Percentiles rank a stretch among this genome's conserved stretches.
These are phyloP conservation scores for Gryon sp. DNA, from an alignment of 1,140 invertebrate species.

Conservation along the genomic window DNA sequence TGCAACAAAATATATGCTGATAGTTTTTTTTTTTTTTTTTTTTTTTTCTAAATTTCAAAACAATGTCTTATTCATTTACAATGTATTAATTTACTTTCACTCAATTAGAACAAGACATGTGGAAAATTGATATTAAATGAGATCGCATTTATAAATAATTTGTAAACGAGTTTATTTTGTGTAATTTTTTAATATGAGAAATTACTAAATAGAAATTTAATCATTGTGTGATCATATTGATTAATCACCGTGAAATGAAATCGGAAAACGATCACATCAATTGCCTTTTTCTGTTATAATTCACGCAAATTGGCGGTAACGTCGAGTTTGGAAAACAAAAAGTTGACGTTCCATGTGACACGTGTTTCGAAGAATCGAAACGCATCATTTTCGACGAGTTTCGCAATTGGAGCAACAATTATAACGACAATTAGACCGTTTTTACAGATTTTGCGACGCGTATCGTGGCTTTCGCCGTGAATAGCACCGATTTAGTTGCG, in stretches of 20 bases:
- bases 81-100: too few species aligned
- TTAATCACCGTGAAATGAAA: conserved; percentile 47
- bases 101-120: too few species aligned
- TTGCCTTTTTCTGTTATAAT: conserved; percentile 32
- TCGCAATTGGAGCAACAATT: conserved; percentile 62
- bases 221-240: conserved; percentile 23
- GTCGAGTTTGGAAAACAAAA: conserved; percentile 49
- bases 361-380: conserved; percentile 54
- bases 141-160: too few species aligned
- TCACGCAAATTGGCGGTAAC: conserved; percentile 40
- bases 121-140: too few species aligned
- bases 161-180: too few species aligned
- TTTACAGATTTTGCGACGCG: conserved; percentile 60
- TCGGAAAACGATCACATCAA: conserved; percentile 28
- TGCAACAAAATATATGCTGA: too few species aligned
- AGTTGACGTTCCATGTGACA: conserved; percentile 55
- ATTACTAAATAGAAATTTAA: conserved; percentile 17
- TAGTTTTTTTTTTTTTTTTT: too few species aligned
- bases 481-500: conserved; percentile 38
- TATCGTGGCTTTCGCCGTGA: conserved; percentile 57
- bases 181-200: too few species aligned
- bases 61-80: too few species aligned
- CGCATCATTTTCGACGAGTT: conserved; percentile 42
- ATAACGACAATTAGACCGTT: conserved; percentile 66
- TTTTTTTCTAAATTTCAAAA: too few species aligned